Evolutionary conservation across 2,113 vertebrate genomes (phyloP).

Genomic region (Fregata magnificens): DNA sequence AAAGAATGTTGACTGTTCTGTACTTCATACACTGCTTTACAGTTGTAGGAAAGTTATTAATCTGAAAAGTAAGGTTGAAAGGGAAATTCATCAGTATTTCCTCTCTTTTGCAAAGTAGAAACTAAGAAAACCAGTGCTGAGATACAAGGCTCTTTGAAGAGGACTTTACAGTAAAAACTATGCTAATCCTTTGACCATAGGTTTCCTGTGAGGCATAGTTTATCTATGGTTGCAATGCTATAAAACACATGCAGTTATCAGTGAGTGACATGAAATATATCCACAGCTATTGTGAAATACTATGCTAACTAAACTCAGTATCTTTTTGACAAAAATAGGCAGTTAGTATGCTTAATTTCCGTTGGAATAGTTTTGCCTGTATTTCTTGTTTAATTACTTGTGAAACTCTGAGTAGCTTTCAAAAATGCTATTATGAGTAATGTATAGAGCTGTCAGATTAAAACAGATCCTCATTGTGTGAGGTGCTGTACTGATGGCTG

Average conservation of each 20-base stretch:
- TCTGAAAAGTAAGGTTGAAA: background rate
- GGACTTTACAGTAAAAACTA: background rate
- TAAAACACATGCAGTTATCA: background rate
- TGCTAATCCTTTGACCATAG: background rate
- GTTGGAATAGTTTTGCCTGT: background rate
- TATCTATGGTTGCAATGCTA: background rate
- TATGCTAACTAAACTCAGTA: background rate
- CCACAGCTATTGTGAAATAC: background rate
- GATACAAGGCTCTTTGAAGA: background rate
- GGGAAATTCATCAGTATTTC: background rate
- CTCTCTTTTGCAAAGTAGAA: background rate
- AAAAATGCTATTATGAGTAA: background rate
- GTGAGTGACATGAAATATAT: background rate
- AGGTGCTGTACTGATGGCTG: background rate
- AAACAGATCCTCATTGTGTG: background rate
- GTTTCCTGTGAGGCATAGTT: background rate
- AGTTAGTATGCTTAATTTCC: background rate
- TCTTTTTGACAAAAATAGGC: background rate
- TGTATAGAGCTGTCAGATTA: background rate
- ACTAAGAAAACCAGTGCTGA: background rate
- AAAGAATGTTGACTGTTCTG: background rate
- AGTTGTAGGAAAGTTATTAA: background rate
- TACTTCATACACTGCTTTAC: background rate
- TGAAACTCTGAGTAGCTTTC: background rate
- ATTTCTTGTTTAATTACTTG: background rate